Percentiles rank a stretch among this genome's conserved stretches.
Conservation (phyloP, 2,113 vertebrate species). For the Odontophorus gujanensis region DNA sequence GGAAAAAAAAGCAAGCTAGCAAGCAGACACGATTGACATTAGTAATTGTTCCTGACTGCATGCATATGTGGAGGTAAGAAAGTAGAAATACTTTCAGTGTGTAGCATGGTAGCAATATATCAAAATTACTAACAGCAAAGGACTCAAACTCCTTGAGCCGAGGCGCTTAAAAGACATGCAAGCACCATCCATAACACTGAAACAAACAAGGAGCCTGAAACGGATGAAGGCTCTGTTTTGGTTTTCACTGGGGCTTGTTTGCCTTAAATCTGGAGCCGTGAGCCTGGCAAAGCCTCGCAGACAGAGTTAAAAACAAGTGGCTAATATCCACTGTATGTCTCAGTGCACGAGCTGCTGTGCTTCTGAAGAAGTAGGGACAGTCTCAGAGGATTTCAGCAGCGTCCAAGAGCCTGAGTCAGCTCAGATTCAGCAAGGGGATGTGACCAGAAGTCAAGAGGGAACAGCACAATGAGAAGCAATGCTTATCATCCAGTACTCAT, state of each 20-base stretch:
- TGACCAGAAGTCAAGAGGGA: background rate
- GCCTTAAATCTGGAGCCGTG: background rate
- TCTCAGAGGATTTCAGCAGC: background rate
- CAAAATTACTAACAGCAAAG: slow-evolving; percentile 45
- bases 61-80: slow-evolving; percentile 60
- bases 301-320: background rate
- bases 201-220: background rate
- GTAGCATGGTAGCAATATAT: slow-evolving; percentile 54
- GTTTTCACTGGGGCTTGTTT: background rate
- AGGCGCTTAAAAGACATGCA: background rate
- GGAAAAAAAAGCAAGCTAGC: slow-evolving; percentile 20
- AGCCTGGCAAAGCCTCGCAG: background rate
- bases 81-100: slow-evolving; percentile 14
- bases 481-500: background rate
- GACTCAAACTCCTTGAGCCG: background rate
- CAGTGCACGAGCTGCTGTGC: background rate
- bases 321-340: background rate
- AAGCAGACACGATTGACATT: slow-evolving; percentile 51
- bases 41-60: slow-evolving; percentile 64
- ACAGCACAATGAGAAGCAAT: background rate
- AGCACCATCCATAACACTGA: background rate
- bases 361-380: background rate
- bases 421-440: background rate
- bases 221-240: rapidly evolving
- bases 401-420: background rate